phyloP scores from a whole-genome alignment of 2,797 vertebrate species.

The Lindbergichthys nudifrons region DNA sequence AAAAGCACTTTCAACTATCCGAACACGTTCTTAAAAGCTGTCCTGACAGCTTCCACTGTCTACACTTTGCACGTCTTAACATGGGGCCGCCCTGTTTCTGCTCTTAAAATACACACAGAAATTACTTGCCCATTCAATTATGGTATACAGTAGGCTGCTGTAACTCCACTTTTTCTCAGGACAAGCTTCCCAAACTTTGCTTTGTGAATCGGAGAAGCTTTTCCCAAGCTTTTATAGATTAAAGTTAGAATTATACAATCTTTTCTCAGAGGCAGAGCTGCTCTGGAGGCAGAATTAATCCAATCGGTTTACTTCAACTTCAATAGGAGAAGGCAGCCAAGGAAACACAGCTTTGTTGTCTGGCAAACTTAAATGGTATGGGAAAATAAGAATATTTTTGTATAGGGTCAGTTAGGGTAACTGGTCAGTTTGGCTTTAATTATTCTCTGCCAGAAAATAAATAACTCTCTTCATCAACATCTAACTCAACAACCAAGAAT shows the following conservation, averaged over 20 bases:
- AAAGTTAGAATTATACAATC: constrained; percentile 23
- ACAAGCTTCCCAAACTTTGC: constrained; percentile 34
- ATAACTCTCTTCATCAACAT: neutral
- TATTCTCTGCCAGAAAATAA: neutral
- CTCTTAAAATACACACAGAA: constrained; percentile 55
- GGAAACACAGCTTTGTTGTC: neutral
- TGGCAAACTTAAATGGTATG: neutral
- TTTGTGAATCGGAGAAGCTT: constrained; percentile 11
- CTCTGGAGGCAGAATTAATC: constrained; percentile 37
- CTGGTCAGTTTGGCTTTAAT: neutral
- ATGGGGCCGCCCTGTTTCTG: constrained; percentile 36
- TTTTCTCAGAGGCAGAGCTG: constrained; percentile 32
- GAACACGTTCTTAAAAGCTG: constrained; percentile 33
- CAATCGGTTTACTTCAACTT: constrained; percentile 23
- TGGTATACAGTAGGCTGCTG: constrained; percentile 18
- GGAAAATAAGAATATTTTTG: neutral
- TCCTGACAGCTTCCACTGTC: constrained; percentile 65
- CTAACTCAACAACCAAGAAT: neutral
- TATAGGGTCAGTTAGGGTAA: constrained; percentile 2
- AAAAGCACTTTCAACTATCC: constrained; percentile 49
- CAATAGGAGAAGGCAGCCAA: constrained; percentile 1
- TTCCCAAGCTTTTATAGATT: constrained; percentile 21
- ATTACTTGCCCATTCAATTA: constrained; percentile 58
- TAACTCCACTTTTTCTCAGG: constrained; percentile 18
- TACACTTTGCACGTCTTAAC: constrained; percentile 58